A percentile compares a stretch with the other conserved stretches of the same genome.
These are phyloP conservation scores for Cephus runcator DNA, from an alignment of 2,888 invertebrate species.

Conservation along the genomic window DNA sequence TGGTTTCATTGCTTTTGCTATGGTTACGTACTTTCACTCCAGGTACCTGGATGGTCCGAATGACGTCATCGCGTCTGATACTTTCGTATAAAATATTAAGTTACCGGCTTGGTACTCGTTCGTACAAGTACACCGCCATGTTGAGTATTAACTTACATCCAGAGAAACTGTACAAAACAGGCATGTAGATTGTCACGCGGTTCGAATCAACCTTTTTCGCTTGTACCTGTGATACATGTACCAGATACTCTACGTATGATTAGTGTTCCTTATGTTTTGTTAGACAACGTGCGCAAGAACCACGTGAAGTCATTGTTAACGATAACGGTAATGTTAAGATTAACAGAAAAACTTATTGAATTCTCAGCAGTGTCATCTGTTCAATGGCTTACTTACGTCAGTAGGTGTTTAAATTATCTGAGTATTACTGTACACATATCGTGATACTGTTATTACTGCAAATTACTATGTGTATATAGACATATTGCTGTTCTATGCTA, in stretches of 20 bases:
- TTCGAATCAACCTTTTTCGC: not conserved
- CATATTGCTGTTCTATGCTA: not conserved
- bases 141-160: not conserved
- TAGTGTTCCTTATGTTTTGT: not conserved
- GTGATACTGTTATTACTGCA: not conserved
- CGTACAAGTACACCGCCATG: not conserved
- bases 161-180: not conserved
- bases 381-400: not conserved
- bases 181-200: not conserved
- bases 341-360: not conserved
- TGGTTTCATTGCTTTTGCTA: constrained; percentile 4
- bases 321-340: not conserved
- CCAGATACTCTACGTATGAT: not conserved
- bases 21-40: constrained; percentile 16
- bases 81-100: constrained; percentile 14
- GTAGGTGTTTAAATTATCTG: not conserved
- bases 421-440: not conserved
- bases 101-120: not conserved
- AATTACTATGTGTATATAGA: not conserved
- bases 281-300: not conserved
- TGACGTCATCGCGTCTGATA: constrained; percentile 15
- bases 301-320: not conserved
- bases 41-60: constrained; percentile 13
- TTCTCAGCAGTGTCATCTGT: not conserved
- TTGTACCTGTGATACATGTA: not conserved